Percentiles rank a stretch among this genome's conserved stretches.
Conservation (phyloP, 2,113 vertebrate species). For the Mus pahari region DNA sequence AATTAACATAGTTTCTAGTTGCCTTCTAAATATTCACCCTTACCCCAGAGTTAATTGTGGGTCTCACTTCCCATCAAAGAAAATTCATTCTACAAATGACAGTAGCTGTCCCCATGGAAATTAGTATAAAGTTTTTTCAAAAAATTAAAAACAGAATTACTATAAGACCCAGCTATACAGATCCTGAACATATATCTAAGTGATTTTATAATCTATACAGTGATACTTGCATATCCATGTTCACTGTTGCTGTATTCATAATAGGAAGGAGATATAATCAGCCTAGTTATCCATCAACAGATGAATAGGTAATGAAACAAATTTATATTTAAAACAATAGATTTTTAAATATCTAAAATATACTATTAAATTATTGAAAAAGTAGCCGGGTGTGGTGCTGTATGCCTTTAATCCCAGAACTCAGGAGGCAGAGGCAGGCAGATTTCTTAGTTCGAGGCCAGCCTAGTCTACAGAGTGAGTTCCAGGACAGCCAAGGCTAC, state of each 20-base stretch:
- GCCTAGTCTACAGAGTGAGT: no score
- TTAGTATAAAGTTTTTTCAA: not conserved
- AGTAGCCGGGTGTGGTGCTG: no score
- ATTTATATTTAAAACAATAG: not conserved
- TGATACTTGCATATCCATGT: not conserved
- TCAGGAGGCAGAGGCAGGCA: no score
- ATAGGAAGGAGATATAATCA: not conserved
- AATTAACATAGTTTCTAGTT: not conserved
- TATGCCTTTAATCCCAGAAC: no score
- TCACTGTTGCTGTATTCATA: not conserved
- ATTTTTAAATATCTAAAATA: constrained; percentile 21
- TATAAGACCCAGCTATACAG: not conserved
- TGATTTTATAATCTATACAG: not conserved
- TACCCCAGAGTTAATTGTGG: not conserved
- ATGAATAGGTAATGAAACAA: not conserved
- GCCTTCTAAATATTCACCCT: not conserved
- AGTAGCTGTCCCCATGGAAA: not conserved
- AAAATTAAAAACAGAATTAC: not conserved
- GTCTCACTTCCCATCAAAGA: not conserved
- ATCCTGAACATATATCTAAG: not conserved
- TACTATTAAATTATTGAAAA: not conserved
- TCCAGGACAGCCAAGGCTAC: no score
- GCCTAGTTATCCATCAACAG: not conserved
- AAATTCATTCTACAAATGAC: not conserved
- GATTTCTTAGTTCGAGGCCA: no score